Base-by-base conservation (phyloP, 2,888 invertebrate genomes). In the Mycalesis mineus region DNA sequence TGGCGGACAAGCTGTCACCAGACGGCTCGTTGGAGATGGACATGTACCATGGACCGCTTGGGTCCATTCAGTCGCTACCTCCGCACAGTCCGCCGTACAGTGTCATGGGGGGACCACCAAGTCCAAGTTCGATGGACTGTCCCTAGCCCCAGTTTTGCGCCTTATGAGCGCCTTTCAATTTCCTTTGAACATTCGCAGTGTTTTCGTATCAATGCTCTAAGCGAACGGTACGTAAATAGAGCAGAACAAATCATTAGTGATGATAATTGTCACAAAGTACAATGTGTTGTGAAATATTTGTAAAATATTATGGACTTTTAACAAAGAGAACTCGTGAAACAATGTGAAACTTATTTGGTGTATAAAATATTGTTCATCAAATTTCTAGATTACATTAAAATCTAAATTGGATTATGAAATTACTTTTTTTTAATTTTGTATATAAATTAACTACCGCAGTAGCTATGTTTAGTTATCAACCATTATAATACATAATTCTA, bases 61-160 rank as follows among this genome's bases (percentile, higher is more conserved):
- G 93, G 54, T 93, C 92, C 65, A 91, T 88, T 55, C 91, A 91
- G 78, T 92, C 93, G 41, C 88, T 93, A 78, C 92, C 93, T 52
- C 91, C 94, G 51, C 93, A 93, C 88, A 94, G 94, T 75, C 94
- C 94, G 33, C 92, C 93, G 14, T 94, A 93, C 85, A 92, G 93
- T 82, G 90, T 94, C 57, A 93, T 93, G 71, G 90, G 91, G 11
- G 92, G 91, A 53, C 91, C 92, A 7, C 92, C 92, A 61, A 94
- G 94, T 75, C 94, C 94, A 11, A 93, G 93, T 68, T 93, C 94
- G 17, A 90, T 95, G 81, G 95, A 94, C 76, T 94, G 94, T 79
- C 92, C 93, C 89, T 94, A 93, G 93, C 89, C 76, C 37, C 78
- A 75, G 71, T 82, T 84, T 65, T 82, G 84, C 88, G 83, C 84